Conservation (phyloP, 2,888 invertebrate species). For the Blastobasis lacticolella region DNA sequence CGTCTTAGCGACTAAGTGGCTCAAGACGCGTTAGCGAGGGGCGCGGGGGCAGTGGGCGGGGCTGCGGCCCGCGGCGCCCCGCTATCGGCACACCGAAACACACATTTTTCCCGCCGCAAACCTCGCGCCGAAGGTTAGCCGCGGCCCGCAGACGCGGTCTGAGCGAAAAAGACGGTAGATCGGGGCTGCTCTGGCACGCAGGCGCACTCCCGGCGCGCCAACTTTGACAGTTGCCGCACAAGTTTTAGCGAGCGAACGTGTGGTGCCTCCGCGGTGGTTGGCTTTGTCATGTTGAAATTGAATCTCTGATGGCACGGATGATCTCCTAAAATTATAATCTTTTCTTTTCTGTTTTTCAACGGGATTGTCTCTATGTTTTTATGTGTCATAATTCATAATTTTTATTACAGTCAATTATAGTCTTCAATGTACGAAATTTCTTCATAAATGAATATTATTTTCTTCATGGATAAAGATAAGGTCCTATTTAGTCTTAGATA, state of each 20-base stretch:
- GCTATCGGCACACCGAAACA: conserved; percentile 75
- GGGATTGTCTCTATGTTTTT: too few species aligned
- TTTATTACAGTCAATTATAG: too few species aligned
- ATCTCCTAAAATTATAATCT: too few species aligned
- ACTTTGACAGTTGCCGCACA: conserved; percentile 49
- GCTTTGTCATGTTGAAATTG: too few species aligned
- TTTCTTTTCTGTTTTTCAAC: too few species aligned
- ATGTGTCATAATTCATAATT: too few species aligned
- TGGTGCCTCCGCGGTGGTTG: neutral
- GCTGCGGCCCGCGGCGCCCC: conserved; percentile 64
- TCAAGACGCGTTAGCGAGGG: conserved; percentile 68
- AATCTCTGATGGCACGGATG: too few species aligned
- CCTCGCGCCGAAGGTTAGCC: conserved; percentile 75
- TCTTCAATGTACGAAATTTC: too few species aligned
- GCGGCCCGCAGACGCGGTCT: conserved; percentile 72
- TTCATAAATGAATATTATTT: too few species aligned
- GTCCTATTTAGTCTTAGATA: too few species aligned
- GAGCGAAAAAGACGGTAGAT: conserved; percentile 40
- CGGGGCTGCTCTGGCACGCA: conserved; percentile 35
- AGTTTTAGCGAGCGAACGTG: conserved; percentile 23
- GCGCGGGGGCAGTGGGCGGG: conserved; percentile 37
- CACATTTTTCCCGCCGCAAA: conserved; percentile 76
- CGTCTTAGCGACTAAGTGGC: conserved; percentile 72
- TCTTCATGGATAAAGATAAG: too few species aligned
- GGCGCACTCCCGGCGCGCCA: conserved; percentile 55